phyloP scores from a whole-genome alignment of 2,888 invertebrate species.

The Sminthurinus aureus region DNA sequence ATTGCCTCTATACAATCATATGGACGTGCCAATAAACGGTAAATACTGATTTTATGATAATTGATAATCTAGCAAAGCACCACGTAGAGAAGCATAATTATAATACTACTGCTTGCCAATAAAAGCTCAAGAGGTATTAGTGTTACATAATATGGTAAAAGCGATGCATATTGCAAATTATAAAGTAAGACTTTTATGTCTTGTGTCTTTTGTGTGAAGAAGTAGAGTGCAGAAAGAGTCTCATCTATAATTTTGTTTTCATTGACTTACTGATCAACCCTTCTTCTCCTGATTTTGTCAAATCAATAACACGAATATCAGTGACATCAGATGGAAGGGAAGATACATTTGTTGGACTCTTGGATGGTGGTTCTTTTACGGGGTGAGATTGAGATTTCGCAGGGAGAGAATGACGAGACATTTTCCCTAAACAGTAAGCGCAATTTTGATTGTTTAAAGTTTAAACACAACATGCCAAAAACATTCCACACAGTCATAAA shows the following conservation, averaged over 20 bases:
- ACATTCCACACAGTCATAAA: not conserved
- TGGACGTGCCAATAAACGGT: no score
- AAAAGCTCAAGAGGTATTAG: no score
- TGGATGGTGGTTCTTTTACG: not conserved
- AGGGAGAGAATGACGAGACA: not conserved
- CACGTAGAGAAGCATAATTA: no score
- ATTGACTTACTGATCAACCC: not conserved
- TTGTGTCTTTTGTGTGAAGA: not conserved
- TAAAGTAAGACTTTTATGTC: not conserved
- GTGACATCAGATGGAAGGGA: not conserved
- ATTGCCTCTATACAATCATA: no score
- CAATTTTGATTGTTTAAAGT: not conserved
- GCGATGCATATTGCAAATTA: not conserved
- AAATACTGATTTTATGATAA: no score
- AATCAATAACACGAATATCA: not conserved
- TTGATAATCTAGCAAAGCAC: no score
- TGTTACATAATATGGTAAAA: no score
- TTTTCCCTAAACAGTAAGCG: not conserved
- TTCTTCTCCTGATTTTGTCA: not conserved
- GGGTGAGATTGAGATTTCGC: not conserved
- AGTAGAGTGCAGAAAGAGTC: not conserved
- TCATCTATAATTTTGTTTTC: not conserved
- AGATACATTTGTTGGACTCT: not conserved
- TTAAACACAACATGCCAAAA: not conserved
- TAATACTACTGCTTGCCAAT: no score